These are phyloP conservation scores for Hycleus phaleratus DNA, from an alignment of 1,140 invertebrate species.

Conservation along the genomic window DNA sequence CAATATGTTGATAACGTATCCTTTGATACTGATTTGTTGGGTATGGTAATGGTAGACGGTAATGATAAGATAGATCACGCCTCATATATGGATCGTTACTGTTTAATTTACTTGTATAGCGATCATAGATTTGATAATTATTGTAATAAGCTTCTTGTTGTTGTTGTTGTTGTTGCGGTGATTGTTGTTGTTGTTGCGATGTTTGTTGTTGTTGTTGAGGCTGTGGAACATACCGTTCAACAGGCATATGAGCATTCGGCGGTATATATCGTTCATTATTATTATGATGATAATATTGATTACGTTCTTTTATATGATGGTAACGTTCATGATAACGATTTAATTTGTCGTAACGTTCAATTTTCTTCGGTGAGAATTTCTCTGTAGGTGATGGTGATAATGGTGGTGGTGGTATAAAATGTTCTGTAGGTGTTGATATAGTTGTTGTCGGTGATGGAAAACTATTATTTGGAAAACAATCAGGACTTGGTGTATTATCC, in stretches of 20 bases:
- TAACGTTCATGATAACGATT: conserved; percentile 23
- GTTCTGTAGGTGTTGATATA: conserved; percentile 27
- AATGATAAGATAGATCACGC: conserved; percentile 52
- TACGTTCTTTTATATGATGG: conserved; percentile 12
- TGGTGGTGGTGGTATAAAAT: conserved; percentile 37
- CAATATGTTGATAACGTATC: conserved; percentile 31
- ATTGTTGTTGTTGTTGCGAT: not conserved
- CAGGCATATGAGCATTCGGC: conserved; percentile 58
- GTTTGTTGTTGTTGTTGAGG: conserved; percentile 17
- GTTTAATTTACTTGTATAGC: conserved; percentile 36
- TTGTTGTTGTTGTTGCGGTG: conserved; percentile 20
- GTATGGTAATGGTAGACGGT: conserved; percentile 47
- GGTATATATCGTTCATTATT: conserved; percentile 47
- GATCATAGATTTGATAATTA: conserved; percentile 31
- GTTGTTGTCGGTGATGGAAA: conserved; percentile 37
- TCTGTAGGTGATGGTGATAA: conserved; percentile 37
- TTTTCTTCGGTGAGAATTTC: conserved; percentile 28
- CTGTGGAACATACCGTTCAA: conserved; percentile 56
- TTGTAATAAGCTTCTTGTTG: conserved; percentile 34
- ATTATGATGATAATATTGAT: conserved; percentile 25
- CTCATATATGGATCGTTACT: conserved; percentile 52
- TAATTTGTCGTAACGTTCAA: conserved; percentile 26
- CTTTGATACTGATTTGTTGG: conserved; percentile 32
- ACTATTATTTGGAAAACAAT: conserved; percentile 36
- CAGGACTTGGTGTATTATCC: conserved; percentile 33